These are phyloP conservation scores for Bombus vancouverensis DNA, from an alignment of 1,140 invertebrate genomes.

Conservation along the genomic window DNA sequence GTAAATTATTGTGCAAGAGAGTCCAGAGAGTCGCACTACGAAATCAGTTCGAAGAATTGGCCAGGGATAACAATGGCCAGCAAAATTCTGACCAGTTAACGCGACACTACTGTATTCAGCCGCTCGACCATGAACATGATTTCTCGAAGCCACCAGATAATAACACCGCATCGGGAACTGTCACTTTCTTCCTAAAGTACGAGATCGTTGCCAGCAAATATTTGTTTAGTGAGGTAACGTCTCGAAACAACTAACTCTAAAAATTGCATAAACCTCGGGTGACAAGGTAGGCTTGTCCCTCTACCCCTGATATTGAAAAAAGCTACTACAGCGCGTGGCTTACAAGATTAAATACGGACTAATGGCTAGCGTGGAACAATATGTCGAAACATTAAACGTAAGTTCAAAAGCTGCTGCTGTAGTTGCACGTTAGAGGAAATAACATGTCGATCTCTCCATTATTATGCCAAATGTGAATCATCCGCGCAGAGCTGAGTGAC, in stretches of 20 bases:
- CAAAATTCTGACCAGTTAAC: neutral
- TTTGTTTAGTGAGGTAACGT: slow-evolving; percentile 44
- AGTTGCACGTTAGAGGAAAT: slow-evolving; percentile 36
- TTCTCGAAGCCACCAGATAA: slow-evolving; percentile 2
- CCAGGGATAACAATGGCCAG: neutral
- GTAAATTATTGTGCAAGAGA: neutral
- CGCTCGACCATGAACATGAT: slow-evolving; percentile 25
- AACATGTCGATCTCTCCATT: slow-evolving; percentile 6
- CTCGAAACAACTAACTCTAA: slow-evolving; percentile 45
- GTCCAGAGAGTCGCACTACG: neutral
- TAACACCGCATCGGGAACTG: slow-evolving; percentile 16
- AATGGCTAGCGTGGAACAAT: slow-evolving; percentile 35
- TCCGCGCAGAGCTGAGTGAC: slow-evolving; percentile 14
- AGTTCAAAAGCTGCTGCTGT: slow-evolving; percentile 20
- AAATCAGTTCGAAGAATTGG: neutral
- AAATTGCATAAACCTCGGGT: slow-evolving; percentile 46
- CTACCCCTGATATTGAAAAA: neutral
- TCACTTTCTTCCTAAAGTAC: slow-evolving; percentile 51
- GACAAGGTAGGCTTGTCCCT: neutral
- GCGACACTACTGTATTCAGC: neutral
- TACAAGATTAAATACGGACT: neutral
- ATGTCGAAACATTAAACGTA: slow-evolving; percentile 28
- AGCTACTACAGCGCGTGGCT: neutral
- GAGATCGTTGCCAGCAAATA: slow-evolving; percentile 51
- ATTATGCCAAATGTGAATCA: slow-evolving; percentile 36